These are phyloP conservation scores for Microcebus griseorufus DNA, from an alignment of 2,113 vertebrate species.

Conservation along the genomic window DNA sequence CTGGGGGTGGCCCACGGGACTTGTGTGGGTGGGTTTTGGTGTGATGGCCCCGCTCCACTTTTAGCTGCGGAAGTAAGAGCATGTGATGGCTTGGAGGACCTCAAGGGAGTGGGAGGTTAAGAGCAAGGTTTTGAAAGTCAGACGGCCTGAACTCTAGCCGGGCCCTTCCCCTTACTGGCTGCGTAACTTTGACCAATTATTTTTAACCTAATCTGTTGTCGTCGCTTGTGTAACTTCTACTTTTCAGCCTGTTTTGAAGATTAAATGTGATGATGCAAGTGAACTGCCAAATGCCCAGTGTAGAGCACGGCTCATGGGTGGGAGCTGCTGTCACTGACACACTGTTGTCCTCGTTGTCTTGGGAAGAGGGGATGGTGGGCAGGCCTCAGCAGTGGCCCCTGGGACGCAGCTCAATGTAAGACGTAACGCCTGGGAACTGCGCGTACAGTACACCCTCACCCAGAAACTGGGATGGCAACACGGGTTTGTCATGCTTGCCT, in stretches of 20 bases:
- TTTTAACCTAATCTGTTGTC: background rate
- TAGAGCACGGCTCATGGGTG: background rate
- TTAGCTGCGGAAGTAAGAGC: slow-evolving; percentile 17
- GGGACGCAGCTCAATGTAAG: background rate
- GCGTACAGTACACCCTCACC: background rate
- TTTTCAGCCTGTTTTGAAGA: background rate
- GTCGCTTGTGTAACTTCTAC: background rate
- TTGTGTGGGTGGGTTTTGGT: background rate
- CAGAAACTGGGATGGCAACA: background rate
- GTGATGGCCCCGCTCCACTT: background rate
- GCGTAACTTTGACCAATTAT: background rate
- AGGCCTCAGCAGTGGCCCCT: background rate
- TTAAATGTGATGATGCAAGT: background rate
- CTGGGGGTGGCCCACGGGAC: background rate
- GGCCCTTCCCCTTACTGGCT: background rate
- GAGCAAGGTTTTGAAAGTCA: background rate
- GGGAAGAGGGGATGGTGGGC: background rate
- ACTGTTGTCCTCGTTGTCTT: too few species aligned
- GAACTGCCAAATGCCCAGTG: background rate
- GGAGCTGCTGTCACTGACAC: background rate
- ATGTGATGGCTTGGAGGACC: background rate
- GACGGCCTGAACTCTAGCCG: background rate
- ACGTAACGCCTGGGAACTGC: background rate
- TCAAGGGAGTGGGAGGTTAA: slow-evolving; percentile 23
- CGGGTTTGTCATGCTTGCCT: background rate